Base-by-base conservation (phyloP, 2,888 invertebrate genomes). In the Volucella inflata region DNA sequence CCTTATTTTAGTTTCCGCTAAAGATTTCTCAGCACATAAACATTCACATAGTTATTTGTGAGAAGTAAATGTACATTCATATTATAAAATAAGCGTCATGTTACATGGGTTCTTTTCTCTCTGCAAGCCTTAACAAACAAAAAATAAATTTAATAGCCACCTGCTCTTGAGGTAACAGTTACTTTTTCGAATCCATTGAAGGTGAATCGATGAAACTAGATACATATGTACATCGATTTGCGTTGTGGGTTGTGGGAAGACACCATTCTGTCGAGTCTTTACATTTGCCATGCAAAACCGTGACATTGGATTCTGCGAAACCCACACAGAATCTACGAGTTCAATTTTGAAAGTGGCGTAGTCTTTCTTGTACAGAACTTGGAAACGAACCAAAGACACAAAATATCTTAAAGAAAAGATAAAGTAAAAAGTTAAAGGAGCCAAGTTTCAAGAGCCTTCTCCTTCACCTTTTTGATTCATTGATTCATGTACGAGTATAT, bases 291-390 rank as follows among this genome's bases (percentile, higher is more conserved):
- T 77, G 67, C 67, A 77, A 72, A 78, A 72, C 82, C 82, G 67
- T 77, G 82, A 78, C 82, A 83, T 83, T 78, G 82, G 77, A 6
- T 17, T 82, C 17, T 55, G 53, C 60, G 10, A 65, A 72, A 67
- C 67, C 77, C 72, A 77, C 82, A 60, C 82, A 72, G 38, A 48
- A 77, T 82, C 48, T 77, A 40, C 8, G 10, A 17, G 59, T 60
- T 76, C 10, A 12, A 8, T 8, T 55, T 68, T 42, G 40, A 44
- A 44, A 60, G 48, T n/a, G 40, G 38, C 48, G 38, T 38, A 36
- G 8, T 12, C 2, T 17, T 8, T 42, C 57, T 59, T 60, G 65
- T 57, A 59, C 38, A 74, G 4, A 75, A 70, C 38, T 42, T 76
- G 59, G 46, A 44, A 59, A 57, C n/a, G 17, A 48, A 38, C 36